These are phyloP conservation scores for Neopipo cinnamomea DNA, from an alignment of 2,113 vertebrate genomes.

Conservation along the genomic window DNA sequence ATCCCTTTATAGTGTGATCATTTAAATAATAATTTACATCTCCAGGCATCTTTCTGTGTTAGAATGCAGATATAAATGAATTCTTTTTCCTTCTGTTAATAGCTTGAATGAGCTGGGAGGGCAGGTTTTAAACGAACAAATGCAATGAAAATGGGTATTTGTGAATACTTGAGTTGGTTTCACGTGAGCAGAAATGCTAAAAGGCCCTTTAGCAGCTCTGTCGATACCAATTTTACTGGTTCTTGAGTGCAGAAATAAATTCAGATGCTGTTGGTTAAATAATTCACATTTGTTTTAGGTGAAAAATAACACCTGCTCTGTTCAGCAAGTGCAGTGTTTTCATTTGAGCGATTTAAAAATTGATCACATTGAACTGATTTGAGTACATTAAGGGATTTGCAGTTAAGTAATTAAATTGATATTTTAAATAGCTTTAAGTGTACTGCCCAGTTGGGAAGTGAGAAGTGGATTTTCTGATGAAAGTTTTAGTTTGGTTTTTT, in stretches of 20 bases:
- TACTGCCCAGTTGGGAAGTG: neutral
- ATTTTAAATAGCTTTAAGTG: neutral
- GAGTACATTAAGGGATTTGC: neutral
- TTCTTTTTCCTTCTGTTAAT: neutral
- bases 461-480: neutral
- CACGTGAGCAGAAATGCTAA: neutral
- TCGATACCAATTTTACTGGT: neutral
- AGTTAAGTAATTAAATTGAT: slow-evolving; percentile 2
- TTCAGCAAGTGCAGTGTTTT: neutral
- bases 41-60: neutral
- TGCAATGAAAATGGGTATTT: neutral
- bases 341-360: neutral
- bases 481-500: neutral
- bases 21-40: neutral
- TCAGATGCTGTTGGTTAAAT: neutral
- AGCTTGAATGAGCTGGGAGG: neutral
- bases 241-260: neutral
- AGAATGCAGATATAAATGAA: neutral
- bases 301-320: neutral
- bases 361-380: neutral
- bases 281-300: neutral
- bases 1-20: neutral
- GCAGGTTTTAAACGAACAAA: neutral
- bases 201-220: neutral
- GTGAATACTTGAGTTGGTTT: neutral